Base-by-base conservation (phyloP, 2,888 invertebrate genomes). In the Zygothrica quintamaculata region DNA sequence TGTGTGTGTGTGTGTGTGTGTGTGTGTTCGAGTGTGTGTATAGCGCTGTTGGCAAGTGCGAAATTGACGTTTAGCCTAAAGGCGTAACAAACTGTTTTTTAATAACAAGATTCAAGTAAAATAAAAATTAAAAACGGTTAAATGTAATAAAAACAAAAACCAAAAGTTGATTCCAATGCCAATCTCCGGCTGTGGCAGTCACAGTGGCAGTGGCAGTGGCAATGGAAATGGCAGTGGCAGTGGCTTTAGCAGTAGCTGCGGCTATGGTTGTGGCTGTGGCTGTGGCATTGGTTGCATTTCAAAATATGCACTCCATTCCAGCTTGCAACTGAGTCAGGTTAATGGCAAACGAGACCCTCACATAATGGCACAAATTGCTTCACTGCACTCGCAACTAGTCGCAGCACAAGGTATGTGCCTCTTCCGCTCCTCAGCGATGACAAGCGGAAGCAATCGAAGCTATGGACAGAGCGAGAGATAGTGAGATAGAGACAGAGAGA, bases 291-390 rank as follows among this genome's bases (percentile, higher is more conserved):
- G 34, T 50, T 44, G 74, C 77, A 72, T 69, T n/a, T 64, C 66
- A 64, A 67, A 74, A 62, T 66, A 61, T 71, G 18, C 18, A 22
- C 18, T 22, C 18, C 5, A 5, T 2, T 22, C 18, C 5, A 22
- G 18, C 18, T 15, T 37, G 52, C 61, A 34, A 55, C 34, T 58
- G 44, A 50, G 71, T 1, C 86, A 73, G 88, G 89, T 89, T 88
- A 89, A 89, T 89, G 80, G 82, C 77, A 88, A 84, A 73, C 82
- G 70, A 88, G 88, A 88, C 88, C 88, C 84, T 81, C 87, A 84
- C 82, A 88, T 84, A 78, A 77, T 77, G 73, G 75, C 77, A 77
- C 78, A 84, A 80, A 80, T 84, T 80, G 84, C 81, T 71, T 77
- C 61, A 62, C 55, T 76, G 53, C 58, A 46, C 31, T 36, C 51